A percentile compares a stretch with the other conserved stretches of the same genome.
Conservation (phyloP, 1,140 invertebrate species). For the Trigoniulus corallinus region DNA sequence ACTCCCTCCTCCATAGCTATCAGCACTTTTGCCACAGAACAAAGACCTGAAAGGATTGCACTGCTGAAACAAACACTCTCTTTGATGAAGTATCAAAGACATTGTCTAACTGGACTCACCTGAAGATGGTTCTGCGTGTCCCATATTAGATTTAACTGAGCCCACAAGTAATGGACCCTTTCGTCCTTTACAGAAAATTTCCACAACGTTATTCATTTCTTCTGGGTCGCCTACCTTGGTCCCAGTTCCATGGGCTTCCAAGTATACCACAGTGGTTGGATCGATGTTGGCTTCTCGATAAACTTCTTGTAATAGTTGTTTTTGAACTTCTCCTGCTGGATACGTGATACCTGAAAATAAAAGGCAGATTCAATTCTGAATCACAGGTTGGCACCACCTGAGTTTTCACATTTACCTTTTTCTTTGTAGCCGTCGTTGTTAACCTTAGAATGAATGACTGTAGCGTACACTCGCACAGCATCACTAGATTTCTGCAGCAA, state of each 20-base stretch:
- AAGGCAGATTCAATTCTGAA: background rate
- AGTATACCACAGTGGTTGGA: conserved; percentile 28
- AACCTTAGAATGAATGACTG: conserved; percentile 35
- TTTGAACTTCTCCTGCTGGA: conserved; percentile 20
- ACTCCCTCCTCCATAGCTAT: conserved; percentile 30
- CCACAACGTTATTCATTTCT: conserved; percentile 33
- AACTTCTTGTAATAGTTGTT: conserved; percentile 20
- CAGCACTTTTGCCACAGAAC: conserved; percentile 29
- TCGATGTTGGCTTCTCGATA: conserved; percentile 23
- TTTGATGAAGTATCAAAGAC: background rate
- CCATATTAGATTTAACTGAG: conserved; percentile 40
- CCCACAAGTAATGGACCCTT: conserved; percentile 32
- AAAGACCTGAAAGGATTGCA: conserved; percentile 17
- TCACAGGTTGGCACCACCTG: background rate
- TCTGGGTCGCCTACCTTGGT: conserved; percentile 38
- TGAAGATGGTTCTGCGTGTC: conserved; percentile 37
- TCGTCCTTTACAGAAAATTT: conserved; percentile 31
- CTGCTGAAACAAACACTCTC: background rate
- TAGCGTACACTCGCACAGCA: conserved; percentile 34
- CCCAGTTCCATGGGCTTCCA: conserved; percentile 41
- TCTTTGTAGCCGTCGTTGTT: conserved; percentile 40
- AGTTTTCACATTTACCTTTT: conserved; percentile 14
- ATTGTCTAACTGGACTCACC: conserved; percentile 18
- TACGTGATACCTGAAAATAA: conserved; percentile 26
- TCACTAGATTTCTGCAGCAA: conserved; percentile 31